These are phyloP conservation scores for Tetraneura akinire DNA, from an alignment of 1,140 invertebrate species.

Conservation along the genomic window DNA sequence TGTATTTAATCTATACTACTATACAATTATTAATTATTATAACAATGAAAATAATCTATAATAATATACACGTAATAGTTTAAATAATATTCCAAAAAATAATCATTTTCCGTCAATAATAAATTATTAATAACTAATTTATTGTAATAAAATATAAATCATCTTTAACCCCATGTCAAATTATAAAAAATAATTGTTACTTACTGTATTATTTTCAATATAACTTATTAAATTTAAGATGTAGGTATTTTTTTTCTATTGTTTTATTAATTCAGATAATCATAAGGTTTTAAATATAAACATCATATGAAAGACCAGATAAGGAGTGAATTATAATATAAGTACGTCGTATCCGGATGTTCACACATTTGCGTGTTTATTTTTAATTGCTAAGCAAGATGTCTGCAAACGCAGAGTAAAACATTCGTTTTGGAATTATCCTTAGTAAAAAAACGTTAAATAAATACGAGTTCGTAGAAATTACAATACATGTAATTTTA, in stretches of 20 bases:
- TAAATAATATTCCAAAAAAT: too few species aligned
- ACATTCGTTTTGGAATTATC: neutral
- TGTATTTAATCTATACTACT: too few species aligned
- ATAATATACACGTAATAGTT: too few species aligned
- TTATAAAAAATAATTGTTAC: neutral
- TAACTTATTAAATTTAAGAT: neutral
- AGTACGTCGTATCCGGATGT: constrained; percentile 10
- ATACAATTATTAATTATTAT: too few species aligned
- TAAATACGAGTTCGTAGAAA: neutral
- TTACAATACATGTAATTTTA: constrained; percentile 2
- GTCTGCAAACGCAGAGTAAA: neutral
- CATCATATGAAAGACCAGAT: neutral
- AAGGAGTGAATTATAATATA: neutral
- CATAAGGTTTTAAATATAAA: constrained; percentile 7
- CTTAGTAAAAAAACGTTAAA: neutral
- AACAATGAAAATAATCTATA: too few species aligned
- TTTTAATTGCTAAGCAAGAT: constrained; percentile 26
- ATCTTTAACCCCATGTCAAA: neutral
- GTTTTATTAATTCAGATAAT: neutral
- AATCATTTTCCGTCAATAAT: too few species aligned
- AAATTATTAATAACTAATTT: too few species aligned
- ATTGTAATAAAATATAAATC: neutral
- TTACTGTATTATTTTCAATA: neutral
- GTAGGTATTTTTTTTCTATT: neutral
- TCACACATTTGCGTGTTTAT: constrained; percentile 30